A percentile compares a stretch with the other conserved stretches of the same genome.
phyloP scores from a whole-genome alignment of 2,113 vertebrate species.

The Nothoprocta perdicaria region DNA sequence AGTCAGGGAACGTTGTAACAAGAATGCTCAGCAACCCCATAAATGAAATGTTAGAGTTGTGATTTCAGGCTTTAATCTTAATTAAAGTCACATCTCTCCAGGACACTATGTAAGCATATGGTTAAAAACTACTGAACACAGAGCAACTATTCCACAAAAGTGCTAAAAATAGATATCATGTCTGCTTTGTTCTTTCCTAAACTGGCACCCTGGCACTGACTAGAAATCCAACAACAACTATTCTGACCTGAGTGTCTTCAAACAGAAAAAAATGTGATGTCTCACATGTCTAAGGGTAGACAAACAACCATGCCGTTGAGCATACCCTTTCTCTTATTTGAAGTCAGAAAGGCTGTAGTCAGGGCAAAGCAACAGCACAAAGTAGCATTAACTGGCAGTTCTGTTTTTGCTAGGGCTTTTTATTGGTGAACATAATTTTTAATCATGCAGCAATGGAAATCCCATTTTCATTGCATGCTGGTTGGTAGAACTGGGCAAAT shows the following conservation, averaged over 20 bases:
- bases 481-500: background rate
- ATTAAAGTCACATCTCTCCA: background rate
- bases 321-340: background rate
- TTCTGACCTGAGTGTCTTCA: background rate
- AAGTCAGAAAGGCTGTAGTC: background rate
- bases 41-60: background rate
- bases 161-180: background rate
- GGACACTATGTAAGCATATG: background rate
- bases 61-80: background rate
- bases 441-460: constrained; percentile 12
- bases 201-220: background rate
- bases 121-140: background rate
- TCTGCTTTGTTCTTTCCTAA: background rate
- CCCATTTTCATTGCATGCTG: background rate
- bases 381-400: background rate
- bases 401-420: background rate
- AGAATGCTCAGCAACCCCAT: background rate
- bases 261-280: background rate
- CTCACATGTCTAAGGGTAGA: background rate
- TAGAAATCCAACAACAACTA: background rate
- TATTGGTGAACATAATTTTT: constrained; percentile 27
- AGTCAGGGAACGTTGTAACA: background rate
- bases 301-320: background rate
- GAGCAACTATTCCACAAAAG: background rate
- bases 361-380: background rate